A percentile compares a stretch with the other conserved stretches of the same genome.
phyloP scores from a whole-genome alignment of 2,888 invertebrate genomes.

The Dasypolia templi region DNA sequence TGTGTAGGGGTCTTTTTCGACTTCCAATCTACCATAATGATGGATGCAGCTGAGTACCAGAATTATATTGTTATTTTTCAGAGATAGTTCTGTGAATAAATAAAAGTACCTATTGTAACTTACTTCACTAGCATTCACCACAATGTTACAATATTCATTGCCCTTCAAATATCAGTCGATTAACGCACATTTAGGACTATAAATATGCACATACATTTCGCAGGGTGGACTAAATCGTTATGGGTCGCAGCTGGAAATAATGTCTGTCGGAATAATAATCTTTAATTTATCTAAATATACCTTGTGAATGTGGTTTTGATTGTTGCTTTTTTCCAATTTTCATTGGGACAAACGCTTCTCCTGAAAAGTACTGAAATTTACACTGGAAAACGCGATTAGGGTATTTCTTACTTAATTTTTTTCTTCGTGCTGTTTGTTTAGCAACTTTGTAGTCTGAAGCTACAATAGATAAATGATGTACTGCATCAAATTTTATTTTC shows the following conservation, averaged over 20 bases:
- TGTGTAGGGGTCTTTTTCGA: no score
- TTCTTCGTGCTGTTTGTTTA: no score
- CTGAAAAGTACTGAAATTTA: background rate
- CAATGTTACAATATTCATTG: constrained; percentile 31
- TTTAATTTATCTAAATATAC: constrained; percentile 20
- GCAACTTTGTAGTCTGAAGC: background rate
- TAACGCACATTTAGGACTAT: constrained; percentile 29
- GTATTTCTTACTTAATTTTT: no score
- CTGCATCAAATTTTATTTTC: no score
- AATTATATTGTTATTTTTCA: no score
- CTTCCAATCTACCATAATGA: no score
- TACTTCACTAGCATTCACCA: background rate
- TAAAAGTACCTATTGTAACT: constrained; percentile 5
- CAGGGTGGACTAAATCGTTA: constrained; percentile 14
- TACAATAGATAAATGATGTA: background rate
- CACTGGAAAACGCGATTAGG: background rate
- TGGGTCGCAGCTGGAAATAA: constrained; percentile 11
- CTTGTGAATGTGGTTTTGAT: background rate
- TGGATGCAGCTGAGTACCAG: no score
- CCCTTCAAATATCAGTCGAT: constrained; percentile 28
- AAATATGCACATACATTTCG: constrained; percentile 54
- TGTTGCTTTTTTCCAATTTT: background rate
- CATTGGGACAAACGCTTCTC: background rate
- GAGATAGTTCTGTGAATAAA: background rate
- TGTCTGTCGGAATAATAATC: constrained; percentile 30